These are phyloP conservation scores for Eupsittula cactorum DNA, from an alignment of 2,113 vertebrate genomes.

Conservation along the genomic window DNA sequence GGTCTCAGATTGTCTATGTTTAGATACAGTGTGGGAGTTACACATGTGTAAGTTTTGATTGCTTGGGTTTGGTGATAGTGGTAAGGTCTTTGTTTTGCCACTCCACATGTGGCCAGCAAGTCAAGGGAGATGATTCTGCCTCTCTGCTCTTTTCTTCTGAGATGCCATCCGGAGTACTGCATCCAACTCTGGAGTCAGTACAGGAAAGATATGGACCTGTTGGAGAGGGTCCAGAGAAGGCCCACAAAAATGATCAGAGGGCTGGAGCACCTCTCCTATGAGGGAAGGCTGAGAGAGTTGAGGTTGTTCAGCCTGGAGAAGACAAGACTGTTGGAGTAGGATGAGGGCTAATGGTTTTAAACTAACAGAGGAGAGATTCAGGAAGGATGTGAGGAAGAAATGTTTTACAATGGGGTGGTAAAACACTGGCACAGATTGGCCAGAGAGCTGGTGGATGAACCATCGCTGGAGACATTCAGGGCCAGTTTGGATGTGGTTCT, in stretches of 20 bases:
- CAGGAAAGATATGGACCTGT: background rate
- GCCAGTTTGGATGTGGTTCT: background rate
- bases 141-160: background rate
- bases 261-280: background rate
- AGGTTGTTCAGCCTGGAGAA: background rate
- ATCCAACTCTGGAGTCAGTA: background rate
- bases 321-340: background rate
- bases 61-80: background rate
- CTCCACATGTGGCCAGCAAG: background rate
- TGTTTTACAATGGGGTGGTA: background rate
- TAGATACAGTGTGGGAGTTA: background rate
- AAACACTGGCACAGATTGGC: background rate
- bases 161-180: background rate
- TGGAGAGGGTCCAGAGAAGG: background rate
- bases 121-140: background rate
- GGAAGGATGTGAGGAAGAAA: background rate
- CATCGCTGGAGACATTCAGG: background rate
- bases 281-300: background rate
- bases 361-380: background rate
- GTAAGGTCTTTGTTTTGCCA: background rate
- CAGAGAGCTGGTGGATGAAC: background rate
- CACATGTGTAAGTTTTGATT: background rate
- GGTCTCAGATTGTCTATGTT: background rate
- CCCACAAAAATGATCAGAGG: background rate
- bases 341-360: background rate